Conservation (phyloP, 2,113 vertebrate species). For the Piliocolobus tephrosceles region DNA sequence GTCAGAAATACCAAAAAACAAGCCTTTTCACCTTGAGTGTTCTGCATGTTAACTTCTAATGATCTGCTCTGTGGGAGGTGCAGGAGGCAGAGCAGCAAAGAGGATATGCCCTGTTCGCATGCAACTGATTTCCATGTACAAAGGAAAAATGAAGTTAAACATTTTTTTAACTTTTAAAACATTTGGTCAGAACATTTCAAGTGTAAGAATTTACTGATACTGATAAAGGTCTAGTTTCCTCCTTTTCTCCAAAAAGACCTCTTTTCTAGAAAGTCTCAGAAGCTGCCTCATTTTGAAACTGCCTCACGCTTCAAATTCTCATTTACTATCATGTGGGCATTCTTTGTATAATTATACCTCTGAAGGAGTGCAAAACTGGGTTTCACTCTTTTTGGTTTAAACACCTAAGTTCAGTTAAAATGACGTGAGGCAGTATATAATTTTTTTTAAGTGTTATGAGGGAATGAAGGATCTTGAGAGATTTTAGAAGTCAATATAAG, state of each 20-base stretch:
- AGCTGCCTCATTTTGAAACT: conserved; percentile 6
- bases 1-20: background rate
- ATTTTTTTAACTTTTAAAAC: conserved; percentile 35
- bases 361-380: background rate
- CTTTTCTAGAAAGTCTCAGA: conserved; percentile 46
- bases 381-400: background rate
- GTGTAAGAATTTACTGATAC: conserved; percentile 29
- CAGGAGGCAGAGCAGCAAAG: background rate
- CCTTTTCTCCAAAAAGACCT: conserved; percentile 32
- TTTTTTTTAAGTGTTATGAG: background rate
- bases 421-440: background rate
- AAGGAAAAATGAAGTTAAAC: background rate
- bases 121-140: background rate
- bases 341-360: background rate
- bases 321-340: background rate
- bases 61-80: background rate
- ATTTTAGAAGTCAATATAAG: background rate
- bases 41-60: background rate
- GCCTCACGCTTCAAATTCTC: background rate
- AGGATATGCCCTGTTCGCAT: background rate
- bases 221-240: conserved; percentile 6
- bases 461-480: background rate
- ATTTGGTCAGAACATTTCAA: background rate
- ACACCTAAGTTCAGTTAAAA: background rate
- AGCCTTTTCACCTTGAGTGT: background rate